phyloP scores from a whole-genome alignment of 2,797 vertebrate genomes.

The Coreius guichenoti region DNA sequence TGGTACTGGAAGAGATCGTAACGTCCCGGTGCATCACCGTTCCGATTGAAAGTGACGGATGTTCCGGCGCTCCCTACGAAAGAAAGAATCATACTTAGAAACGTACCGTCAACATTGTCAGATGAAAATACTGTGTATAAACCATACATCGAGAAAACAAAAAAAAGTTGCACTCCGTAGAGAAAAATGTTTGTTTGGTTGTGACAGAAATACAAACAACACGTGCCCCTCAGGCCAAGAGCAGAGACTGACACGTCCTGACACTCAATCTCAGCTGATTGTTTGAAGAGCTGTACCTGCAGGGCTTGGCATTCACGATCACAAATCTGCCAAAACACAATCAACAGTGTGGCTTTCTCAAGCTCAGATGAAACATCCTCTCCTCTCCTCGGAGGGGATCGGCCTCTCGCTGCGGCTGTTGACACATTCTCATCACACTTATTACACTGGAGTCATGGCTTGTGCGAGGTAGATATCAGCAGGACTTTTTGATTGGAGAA shows the following conservation, averaged over 20 bases:
- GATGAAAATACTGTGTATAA: not conserved
- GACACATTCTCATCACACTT: constrained; percentile 32
- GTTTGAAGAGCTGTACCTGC: constrained; percentile 40
- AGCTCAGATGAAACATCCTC: not conserved
- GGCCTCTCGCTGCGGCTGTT: not conserved
- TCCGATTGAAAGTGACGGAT: constrained; percentile 95
- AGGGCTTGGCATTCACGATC: constrained; percentile 23
- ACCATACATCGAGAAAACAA: not conserved
- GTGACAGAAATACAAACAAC: constrained; percentile 32
- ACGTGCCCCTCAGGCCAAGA: constrained; percentile 55
- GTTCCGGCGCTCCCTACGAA: constrained; percentile 91
- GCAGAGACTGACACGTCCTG: constrained; percentile 61
- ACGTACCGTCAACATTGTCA: not conserved
- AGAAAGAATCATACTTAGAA: constrained; percentile 39
- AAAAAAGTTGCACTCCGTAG: not conserved
- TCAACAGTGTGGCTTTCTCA: constrained; percentile 30
- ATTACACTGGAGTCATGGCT: not conserved
- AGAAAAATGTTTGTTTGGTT: constrained; percentile 28
- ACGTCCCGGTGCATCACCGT: constrained; percentile 94
- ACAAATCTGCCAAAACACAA: constrained; percentile 34
- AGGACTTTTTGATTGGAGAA: not conserved
- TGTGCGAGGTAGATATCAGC: not conserved
- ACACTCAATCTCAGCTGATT: constrained; percentile 64
- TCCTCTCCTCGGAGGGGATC: not conserved
- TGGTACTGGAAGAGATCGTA: constrained; percentile 99